These are phyloP conservation scores for Salvelinus alpinus DNA, from an alignment of 2,113 vertebrate genomes.

Conservation along the genomic window DNA sequence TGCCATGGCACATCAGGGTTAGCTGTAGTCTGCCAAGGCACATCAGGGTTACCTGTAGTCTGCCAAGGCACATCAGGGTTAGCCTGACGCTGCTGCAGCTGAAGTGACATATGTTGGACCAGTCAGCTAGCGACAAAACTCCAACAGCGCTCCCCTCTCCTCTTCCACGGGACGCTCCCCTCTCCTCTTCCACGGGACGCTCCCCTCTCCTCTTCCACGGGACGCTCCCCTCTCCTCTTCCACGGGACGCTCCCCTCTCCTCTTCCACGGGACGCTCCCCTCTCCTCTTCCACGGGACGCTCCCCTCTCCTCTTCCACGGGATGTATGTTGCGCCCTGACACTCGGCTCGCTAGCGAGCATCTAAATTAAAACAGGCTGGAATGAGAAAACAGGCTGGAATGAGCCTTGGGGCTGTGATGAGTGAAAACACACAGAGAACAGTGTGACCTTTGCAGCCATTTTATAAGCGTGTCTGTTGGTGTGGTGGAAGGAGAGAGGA, in stretches of 20 bases:
- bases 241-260: too few relatives aligned
- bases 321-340: constrained; percentile 3
- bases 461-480: constrained; percentile 60
- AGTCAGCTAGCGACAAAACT: constrained; percentile 23
- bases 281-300: too few relatives aligned
- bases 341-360: constrained; percentile 1
- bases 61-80: too few relatives aligned
- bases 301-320: neutral
- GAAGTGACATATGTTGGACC: constrained; percentile 41
- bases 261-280: neutral
- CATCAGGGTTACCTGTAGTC: too few relatives aligned
- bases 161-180: neutral
- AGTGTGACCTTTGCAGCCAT: constrained; percentile 70
- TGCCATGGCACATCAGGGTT: too few relatives aligned
- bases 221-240: too few relatives aligned
- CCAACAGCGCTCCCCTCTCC: constrained; percentile 4
- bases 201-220: too few relatives aligned
- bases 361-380: constrained; percentile 51
- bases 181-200: too few relatives aligned
- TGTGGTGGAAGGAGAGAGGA: constrained; percentile 41
- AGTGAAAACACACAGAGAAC: constrained; percentile 45
- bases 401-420: constrained; percentile 54
- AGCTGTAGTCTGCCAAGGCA: too few relatives aligned
- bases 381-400: constrained; percentile 50
- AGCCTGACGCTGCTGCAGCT: constrained; percentile 15